Evolutionary conservation across 2,797 vertebrate species (phyloP).

Genomic region (Echeneis naucrates): DNA sequence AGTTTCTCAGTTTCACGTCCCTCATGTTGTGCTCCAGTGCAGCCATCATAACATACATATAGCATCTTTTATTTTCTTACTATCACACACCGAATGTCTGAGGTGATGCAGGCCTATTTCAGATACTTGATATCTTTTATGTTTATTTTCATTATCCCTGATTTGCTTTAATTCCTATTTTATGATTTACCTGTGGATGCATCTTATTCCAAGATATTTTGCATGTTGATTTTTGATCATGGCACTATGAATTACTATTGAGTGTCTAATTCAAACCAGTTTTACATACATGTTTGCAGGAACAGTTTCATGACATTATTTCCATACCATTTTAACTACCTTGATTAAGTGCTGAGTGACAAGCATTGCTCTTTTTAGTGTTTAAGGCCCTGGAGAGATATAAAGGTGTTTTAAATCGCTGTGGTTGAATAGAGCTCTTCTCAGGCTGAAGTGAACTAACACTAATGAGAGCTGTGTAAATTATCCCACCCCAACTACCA

Average conservation of each 20-base stretch:
- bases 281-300: not conserved
- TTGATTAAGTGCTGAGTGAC: constrained; percentile 1
- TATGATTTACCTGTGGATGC: not conserved
- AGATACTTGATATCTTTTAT: not conserved
- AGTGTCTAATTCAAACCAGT: not conserved
- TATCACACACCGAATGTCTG: not conserved
- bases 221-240: not conserved
- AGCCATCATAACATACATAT: not conserved
- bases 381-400: not conserved
- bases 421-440: not conserved
- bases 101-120: not conserved
- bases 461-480: not conserved
- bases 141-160: not conserved
- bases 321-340: constrained; percentile 11
- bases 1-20: too few species aligned
- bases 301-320: constrained; percentile 1
- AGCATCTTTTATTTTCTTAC: not conserved
- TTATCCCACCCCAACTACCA: not conserved
- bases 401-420: constrained; percentile 2
- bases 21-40: not conserved
- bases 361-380: not conserved
- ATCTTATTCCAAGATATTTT: too few species aligned
- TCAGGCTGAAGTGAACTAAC: not conserved
- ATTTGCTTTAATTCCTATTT: not conserved
- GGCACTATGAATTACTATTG: not conserved